These are phyloP conservation scores for Coracopsis vasa DNA, from an alignment of 2,113 vertebrate species.

Conservation along the genomic window DNA sequence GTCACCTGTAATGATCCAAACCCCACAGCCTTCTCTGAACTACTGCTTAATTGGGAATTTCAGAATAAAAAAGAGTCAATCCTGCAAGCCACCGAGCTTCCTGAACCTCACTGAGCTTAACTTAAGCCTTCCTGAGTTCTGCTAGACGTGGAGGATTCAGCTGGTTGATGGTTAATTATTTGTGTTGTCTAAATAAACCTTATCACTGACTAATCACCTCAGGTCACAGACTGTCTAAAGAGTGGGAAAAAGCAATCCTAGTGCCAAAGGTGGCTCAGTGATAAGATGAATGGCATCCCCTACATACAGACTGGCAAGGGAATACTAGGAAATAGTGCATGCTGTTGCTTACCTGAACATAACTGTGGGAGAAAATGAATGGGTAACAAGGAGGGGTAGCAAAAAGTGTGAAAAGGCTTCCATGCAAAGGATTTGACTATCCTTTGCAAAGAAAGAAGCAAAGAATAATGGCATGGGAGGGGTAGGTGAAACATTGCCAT, in stretches of 20 bases:
- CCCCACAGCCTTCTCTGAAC: neutral
- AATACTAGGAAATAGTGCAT: neutral
- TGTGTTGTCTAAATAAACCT: neutral
- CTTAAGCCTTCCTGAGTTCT: neutral
- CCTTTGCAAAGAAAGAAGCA: neutral
- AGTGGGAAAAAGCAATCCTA: neutral
- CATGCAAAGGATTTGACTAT: neutral
- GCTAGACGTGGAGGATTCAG: neutral
- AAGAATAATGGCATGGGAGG: neutral
- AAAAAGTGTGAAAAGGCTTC: neutral
- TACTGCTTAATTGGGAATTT: constrained; percentile 8
- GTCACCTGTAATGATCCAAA: constrained; percentile 28
- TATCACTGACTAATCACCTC: neutral
- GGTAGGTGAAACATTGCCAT: neutral
- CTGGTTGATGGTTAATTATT: neutral
- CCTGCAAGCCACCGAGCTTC: neutral
- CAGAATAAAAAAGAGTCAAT: neutral
- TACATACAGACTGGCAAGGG: too few relatives aligned
- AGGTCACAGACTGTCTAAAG: neutral
- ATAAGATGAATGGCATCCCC: neutral
- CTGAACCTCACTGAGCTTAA: neutral
- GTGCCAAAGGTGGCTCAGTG: neutral
- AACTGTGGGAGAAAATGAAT: neutral
- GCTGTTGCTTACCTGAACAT: neutral
- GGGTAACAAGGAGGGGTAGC: neutral